These are phyloP conservation scores for Leptothorax acervorum DNA, from an alignment of 2,888 invertebrate species.

Conservation along the genomic window DNA sequence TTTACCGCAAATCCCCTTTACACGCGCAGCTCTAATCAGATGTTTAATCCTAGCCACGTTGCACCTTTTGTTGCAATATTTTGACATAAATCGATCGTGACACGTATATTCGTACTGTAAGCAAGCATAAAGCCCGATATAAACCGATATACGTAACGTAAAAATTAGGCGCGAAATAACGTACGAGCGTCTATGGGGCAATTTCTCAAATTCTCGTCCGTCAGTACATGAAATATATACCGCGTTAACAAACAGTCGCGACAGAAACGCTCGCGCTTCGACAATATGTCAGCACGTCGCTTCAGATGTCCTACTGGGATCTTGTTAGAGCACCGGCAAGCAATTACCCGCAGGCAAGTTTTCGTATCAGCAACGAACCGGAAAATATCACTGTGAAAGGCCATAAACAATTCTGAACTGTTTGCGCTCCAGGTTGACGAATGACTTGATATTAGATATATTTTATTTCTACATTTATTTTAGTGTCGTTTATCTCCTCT, in stretches of 20 bases:
- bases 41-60: neutral
- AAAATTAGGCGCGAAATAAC: neutral
- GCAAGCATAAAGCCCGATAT: neutral
- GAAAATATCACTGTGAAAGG: conserved; percentile 10
- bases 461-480: conserved; percentile 8
- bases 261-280: neutral
- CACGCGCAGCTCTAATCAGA: neutral
- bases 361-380: neutral
- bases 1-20: conserved; percentile 1
- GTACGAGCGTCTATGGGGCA: neutral
- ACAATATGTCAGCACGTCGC: conserved; percentile 33
- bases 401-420: conserved; percentile 4
- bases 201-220: neutral
- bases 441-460: neutral
- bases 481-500: neutral
- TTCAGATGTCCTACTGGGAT: conserved; percentile 15
- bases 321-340: conserved; percentile 17
- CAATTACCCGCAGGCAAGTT: conserved; percentile 25
- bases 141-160: too few species aligned
- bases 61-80: neutral
- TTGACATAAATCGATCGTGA: neutral
- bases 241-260: conserved; percentile 12
- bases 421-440: neutral
- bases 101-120: neutral
- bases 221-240: neutral